These are phyloP conservation scores for Apoda limacodes DNA, from an alignment of 2,888 invertebrate genomes.

Conservation along the genomic window DNA sequence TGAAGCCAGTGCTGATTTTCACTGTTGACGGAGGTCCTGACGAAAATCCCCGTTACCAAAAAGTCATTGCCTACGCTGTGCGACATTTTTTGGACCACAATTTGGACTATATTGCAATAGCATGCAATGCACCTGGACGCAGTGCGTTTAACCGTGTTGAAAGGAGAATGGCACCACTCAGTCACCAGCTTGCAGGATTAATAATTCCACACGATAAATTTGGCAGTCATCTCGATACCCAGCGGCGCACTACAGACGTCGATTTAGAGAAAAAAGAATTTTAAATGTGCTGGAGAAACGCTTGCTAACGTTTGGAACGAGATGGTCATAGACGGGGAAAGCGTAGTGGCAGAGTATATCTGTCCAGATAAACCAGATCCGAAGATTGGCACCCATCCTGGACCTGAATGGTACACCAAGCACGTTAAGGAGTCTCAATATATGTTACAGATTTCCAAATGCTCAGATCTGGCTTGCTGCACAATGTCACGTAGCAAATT, in stretches of 20 bases:
- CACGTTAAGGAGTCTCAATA: conserved; percentile 9
- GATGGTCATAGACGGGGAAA: too few species aligned
- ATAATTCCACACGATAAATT: conserved; percentile 16
- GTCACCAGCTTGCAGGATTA: conserved; percentile 18
- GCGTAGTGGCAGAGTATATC: too few species aligned
- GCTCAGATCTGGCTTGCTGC: conserved; percentile 9
- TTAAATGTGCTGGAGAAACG: conserved; percentile 7
- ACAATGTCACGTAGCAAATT: conserved; percentile 10
- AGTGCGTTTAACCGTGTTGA: conserved; percentile 17
- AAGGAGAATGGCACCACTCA: conserved; percentile 15
- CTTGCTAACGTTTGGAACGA: conserved; percentile 8
- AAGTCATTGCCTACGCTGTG: conserved; percentile 14
- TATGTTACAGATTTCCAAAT: conserved; percentile 5
- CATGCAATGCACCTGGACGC: conserved; percentile 14
- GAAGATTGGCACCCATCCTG: too few species aligned
- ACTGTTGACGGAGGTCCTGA: conserved; percentile 8
- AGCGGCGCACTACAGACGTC: conserved; percentile 16
- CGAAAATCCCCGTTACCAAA: conserved; percentile 16
- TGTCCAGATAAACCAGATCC: too few species aligned
- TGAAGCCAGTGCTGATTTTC: conserved; percentile 6
- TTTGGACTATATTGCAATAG: conserved; percentile 16
- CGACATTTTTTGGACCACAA: conserved; percentile 18
- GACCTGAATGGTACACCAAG: too few species aligned
- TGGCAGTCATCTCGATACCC: conserved; percentile 16
- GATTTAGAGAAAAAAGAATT: conserved; percentile 13